Percentiles rank a stretch among this genome's conserved stretches.
Conservation (phyloP, 1,140 invertebrate genomes). For the Berghia stephanieae region DNA sequence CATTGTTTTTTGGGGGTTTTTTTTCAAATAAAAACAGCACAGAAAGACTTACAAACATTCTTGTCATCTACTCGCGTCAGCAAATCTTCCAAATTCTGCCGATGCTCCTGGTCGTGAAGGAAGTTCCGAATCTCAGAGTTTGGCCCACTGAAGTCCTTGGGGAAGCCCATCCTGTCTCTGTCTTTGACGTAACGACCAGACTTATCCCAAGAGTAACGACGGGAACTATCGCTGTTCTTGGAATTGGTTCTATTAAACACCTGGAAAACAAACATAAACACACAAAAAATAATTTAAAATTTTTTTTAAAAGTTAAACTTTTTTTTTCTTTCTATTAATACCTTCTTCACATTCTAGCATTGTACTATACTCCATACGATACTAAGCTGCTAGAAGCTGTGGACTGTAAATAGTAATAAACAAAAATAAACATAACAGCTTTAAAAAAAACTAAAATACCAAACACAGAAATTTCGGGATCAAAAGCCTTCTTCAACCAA, state of each 20-base stretch:
- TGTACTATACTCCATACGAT: no score
- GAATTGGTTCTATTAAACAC: slow-evolving; percentile 39
- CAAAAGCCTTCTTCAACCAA: no score
- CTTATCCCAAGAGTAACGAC: no score
- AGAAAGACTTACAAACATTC: slow-evolving; percentile 43
- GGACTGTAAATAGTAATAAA: no score
- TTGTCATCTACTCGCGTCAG: slow-evolving; percentile 52
- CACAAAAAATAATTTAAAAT: neutral
- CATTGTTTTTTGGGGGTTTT: no score
- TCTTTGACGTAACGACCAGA: neutral
- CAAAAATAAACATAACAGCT: no score
- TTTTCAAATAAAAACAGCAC: no score
- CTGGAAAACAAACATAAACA: slow-evolving; percentile 3
- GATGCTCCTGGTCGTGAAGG: slow-evolving; percentile 38
- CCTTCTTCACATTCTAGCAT: no score
- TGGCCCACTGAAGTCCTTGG: slow-evolving; percentile 25
- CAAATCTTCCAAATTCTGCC: slow-evolving; percentile 53
- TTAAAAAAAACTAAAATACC: no score
- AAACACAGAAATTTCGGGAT: no score
- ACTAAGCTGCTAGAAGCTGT: no score
- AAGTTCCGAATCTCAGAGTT: slow-evolving; percentile 34
- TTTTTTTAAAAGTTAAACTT: neutral
- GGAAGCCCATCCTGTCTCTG: slow-evolving; percentile 35
- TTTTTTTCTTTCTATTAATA: neutral
- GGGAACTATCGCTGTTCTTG: slow-evolving; percentile 1